These are phyloP conservation scores for Galeopsomyia nigrocyanea DNA, from an alignment of 2,888 invertebrate species.

Conservation along the genomic window DNA sequence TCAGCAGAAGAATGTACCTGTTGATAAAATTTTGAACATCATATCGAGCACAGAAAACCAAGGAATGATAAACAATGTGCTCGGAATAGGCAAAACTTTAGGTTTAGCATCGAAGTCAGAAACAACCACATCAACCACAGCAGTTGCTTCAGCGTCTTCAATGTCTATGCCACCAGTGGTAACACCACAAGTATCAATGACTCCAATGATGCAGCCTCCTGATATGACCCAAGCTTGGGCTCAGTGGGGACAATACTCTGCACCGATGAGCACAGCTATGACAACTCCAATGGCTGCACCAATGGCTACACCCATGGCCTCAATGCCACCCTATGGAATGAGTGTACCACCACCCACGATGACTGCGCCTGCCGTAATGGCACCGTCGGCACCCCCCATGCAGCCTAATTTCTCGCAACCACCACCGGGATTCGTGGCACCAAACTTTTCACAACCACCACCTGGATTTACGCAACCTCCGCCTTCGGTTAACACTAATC, in stretches of 20 bases:
- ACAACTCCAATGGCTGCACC: constrained; percentile 49
- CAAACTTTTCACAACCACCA: constrained; percentile 58
- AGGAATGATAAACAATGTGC: constrained; percentile 64
- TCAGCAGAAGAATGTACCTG: constrained; percentile 62
- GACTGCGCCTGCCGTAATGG: neutral
- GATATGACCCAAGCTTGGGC: constrained; percentile 61
- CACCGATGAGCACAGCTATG: constrained; percentile 54
- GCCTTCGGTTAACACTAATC: constrained; percentile 33
- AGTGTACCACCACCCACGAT: constrained; percentile 11
- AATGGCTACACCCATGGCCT: constrained; percentile 13
- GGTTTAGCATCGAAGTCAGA: constrained; percentile 63
- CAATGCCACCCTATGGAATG: constrained; percentile 37
- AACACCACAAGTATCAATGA: constrained; percentile 49
- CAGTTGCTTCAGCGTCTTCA: constrained; percentile 33
- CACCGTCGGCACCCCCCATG: constrained; percentile 6
- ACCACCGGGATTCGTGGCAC: constrained; percentile 54
- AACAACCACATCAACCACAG: constrained; percentile 42
- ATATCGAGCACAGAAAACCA: constrained; percentile 66
- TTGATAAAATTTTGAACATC: constrained; percentile 65
- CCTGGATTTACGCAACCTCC: constrained; percentile 51
- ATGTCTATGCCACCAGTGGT: constrained; percentile 42
- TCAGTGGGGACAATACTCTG: constrained; percentile 64
- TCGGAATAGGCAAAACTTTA: constrained; percentile 66
- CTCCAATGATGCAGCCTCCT: constrained; percentile 55
- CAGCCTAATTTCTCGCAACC: constrained; percentile 56